Conservation (phyloP, 53 echinoderm and acorn worm genomes). For the Temnopleurus reevesii region DNA sequence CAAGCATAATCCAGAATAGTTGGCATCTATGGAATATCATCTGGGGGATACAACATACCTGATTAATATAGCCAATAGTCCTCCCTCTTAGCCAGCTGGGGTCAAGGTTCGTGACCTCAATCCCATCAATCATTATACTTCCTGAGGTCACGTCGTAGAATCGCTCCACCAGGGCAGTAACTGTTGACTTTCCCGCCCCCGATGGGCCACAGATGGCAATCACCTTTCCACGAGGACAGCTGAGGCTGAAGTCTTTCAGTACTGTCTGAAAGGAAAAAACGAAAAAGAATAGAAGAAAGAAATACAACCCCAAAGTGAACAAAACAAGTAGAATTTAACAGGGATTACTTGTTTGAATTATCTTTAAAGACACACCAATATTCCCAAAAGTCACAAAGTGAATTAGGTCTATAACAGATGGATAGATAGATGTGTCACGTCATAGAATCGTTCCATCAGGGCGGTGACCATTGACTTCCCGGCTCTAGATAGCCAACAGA, state of each 20-base stretch:
- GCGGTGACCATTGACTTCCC: slow-evolving; percentile 93
- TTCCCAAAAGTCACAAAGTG: too few species aligned
- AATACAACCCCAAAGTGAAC: too few species aligned
- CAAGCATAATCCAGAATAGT: too few species aligned
- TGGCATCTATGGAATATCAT: too few species aligned
- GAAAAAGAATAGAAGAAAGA: too few species aligned
- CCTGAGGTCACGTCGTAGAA: slow-evolving; percentile 89
- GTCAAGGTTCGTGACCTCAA: slow-evolving; percentile 76
- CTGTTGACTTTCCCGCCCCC: slow-evolving; percentile 95
- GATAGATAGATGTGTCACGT: too few species aligned
- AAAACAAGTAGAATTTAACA: too few species aligned
- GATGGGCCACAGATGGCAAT: slow-evolving; percentile 92
- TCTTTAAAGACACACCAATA: too few species aligned
- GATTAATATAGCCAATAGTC: slow-evolving; percentile 95
- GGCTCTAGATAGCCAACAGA: slow-evolving; percentile 90
- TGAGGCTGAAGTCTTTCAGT: slow-evolving; percentile 72
- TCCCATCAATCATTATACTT: slow-evolving; percentile 79
- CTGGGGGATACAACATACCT: slow-evolving; percentile 65
- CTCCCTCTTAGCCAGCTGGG: slow-evolving; percentile 86
- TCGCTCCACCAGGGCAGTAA: slow-evolving; percentile 79
- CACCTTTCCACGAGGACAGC: slow-evolving; percentile 80
- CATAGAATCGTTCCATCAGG: slow-evolving; percentile 89
- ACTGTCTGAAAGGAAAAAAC: slow-evolving; percentile 61
- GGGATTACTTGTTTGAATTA: too few species aligned
- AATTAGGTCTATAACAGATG: too few species aligned